Evolutionary conservation across 2,797 vertebrate species (phyloP).

Genomic region (Sphenodon punctatus): DNA sequence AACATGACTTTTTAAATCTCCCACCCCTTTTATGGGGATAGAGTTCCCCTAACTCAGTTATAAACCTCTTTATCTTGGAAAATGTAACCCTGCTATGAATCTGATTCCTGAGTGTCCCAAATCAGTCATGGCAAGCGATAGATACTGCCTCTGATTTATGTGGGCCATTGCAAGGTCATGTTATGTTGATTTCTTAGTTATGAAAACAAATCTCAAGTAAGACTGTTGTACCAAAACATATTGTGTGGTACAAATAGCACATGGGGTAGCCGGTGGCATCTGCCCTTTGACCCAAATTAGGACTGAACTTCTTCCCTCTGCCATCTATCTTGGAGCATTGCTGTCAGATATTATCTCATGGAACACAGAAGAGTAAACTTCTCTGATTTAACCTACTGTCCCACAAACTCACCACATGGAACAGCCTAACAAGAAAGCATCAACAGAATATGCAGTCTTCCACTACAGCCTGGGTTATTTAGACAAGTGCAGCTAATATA

Average conservation of each 20-base stretch:
- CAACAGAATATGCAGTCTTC: conserved; percentile 33
- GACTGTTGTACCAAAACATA: too few species aligned
- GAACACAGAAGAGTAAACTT: conserved; percentile 35
- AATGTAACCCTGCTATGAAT: background rate
- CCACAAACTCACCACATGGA: conserved; percentile 31
- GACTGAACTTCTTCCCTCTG: background rate
- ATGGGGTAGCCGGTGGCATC: background rate
- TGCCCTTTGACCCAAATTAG: conserved; percentile 3
- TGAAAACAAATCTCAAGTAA: too few species aligned
- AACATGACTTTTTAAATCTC: background rate
- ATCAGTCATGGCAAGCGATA: background rate
- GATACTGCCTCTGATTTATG: background rate
- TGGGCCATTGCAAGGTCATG: too few species aligned
- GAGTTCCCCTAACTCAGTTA: background rate
- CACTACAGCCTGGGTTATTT: conserved; percentile 58
- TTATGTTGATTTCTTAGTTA: too few species aligned
- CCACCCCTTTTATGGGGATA: background rate
- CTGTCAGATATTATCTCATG: background rate
- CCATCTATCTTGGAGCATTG: background rate
- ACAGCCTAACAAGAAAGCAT: conserved; percentile 23
- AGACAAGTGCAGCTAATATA: conserved; percentile 70
- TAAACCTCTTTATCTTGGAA: background rate
- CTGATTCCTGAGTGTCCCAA: background rate
- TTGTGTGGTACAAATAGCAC: too few species aligned
- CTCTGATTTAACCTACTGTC: conserved; percentile 7